phyloP scores from a whole-genome alignment of 2,113 vertebrate species.

The Channa maculata region DNA sequence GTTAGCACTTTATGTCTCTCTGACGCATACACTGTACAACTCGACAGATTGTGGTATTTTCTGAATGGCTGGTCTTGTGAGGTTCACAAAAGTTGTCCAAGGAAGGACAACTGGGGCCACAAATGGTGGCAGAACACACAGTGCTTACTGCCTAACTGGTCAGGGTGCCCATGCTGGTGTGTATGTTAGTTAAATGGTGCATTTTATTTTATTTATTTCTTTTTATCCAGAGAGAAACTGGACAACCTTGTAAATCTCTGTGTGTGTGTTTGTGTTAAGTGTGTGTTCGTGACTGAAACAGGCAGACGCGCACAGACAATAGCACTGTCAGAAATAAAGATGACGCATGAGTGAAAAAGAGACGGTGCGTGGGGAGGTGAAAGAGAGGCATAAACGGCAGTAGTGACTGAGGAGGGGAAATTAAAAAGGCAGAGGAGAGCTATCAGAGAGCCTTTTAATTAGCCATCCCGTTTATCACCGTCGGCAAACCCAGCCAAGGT shows the following conservation, averaged over 20 bases:
- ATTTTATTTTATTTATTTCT: conserved; percentile 17
- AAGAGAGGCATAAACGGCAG: conserved; percentile 41
- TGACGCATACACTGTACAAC: neutral
- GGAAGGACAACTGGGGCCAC: no score
- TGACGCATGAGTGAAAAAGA: conserved; percentile 15
- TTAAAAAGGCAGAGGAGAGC: conserved; percentile 76
- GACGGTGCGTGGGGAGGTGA: neutral
- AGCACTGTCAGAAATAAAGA: neutral
- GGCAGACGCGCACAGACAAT: conserved; percentile 1
- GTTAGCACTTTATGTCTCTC: conserved; percentile 28
- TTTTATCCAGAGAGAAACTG: conserved; percentile 10
- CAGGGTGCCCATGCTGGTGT: neutral
- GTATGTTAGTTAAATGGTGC: neutral
- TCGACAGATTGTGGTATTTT: no score
- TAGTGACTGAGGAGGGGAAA: conserved; percentile 68
- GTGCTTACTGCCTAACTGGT: no score
- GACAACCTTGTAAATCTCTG: no score
- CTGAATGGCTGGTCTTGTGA: no score
- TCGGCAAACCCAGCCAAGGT: conserved; percentile 51
- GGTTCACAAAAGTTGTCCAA: no score
- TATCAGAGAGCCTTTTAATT: conserved; percentile 79
- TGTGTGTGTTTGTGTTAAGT: neutral
- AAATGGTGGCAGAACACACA: no score
- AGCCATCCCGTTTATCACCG: conserved; percentile 70
- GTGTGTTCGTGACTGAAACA: neutral